Evolutionary conservation across 2,888 invertebrate genomes (phyloP), one percentile per base, ranked within the genome.

Genomic region (Polydrusus cervinus): DNA sequence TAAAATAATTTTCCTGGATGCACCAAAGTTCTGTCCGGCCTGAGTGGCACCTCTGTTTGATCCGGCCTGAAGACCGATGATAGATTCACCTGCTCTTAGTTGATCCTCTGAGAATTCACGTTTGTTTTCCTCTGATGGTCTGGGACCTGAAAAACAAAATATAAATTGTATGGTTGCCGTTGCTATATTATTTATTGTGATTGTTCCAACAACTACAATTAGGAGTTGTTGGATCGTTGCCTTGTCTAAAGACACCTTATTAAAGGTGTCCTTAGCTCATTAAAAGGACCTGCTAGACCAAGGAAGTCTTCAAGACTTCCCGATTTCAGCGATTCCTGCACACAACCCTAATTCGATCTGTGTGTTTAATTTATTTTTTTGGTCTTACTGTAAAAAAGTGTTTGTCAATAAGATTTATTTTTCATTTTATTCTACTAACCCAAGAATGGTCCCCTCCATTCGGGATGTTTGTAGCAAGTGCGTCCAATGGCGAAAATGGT

Each of bases 21-120:
- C 93, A n/a, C 96, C 96, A 82, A 96, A 95, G 89, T 88, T 96
- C 86, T 95, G 95, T 8, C 97, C 97, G 1, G 95, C 92, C 84
- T 96, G 96, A 43, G 92, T 93, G 10, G 96, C 96, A 13, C 94
- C 92, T 82, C 93, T 93, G 88, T 97, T 97, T 79, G 92, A 92
- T 47, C 97, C 97, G 61, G 95, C 95, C 87, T 97, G 97, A 5
- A 97, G 90, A 18, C 95, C 95, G 81, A 97, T 97, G 47, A 97
- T 92, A n/a, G 78, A 89, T 82, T 96, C 93, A 0, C 96, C 95
- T 25, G 96, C 96, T 43, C 94, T 89, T 66, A 97, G 89, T 79
- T 95, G 94, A 79, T 94, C 93, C 81, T 95, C 94, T 71, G 93
- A 92, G 89, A 95, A 97, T 64, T 94, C 92, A 6, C 96, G 90